These are phyloP conservation scores for Tinea trinotella DNA, from an alignment of 2,888 invertebrate genomes.

Conservation along the genomic window DNA sequence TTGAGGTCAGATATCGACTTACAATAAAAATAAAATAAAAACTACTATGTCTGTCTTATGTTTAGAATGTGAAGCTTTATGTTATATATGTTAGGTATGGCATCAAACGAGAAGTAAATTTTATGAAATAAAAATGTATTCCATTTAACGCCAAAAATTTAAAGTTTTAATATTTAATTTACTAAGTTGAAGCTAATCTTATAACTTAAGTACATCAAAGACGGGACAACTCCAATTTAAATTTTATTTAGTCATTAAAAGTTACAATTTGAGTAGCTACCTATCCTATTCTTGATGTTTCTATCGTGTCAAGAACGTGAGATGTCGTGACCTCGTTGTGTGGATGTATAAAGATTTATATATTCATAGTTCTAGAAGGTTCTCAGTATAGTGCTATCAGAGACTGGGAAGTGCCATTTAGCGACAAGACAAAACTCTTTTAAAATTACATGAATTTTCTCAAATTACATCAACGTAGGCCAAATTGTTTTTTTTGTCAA, in stretches of 20 bases:
- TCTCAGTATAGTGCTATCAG: neutral
- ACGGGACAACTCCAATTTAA: neutral
- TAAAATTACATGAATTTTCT: neutral
- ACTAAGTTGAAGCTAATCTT: neutral
- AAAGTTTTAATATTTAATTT: neutral
- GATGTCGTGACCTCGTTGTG: conserved; percentile 4
- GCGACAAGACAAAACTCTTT: neutral
- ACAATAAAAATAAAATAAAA: no score
- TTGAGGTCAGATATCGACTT: no score
- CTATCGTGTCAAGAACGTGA: neutral
- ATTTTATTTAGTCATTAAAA: conserved; percentile 1
- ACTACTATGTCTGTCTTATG: no score
- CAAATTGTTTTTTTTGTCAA: no score
- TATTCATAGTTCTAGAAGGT: neutral
- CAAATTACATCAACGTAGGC: no score
- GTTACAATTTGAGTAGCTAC: conserved; percentile 1
- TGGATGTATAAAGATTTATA: neutral
- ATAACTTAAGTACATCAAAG: neutral
- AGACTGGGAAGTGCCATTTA: neutral
- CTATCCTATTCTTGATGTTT: neutral
- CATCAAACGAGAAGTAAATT: no score
- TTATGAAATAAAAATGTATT: no score
- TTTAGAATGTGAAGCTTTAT: no score
- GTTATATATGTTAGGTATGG: no score
- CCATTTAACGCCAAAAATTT: no score